phyloP scores from a whole-genome alignment of 2,113 vertebrate species.

The Tympanuchus pallidicinctus region DNA sequence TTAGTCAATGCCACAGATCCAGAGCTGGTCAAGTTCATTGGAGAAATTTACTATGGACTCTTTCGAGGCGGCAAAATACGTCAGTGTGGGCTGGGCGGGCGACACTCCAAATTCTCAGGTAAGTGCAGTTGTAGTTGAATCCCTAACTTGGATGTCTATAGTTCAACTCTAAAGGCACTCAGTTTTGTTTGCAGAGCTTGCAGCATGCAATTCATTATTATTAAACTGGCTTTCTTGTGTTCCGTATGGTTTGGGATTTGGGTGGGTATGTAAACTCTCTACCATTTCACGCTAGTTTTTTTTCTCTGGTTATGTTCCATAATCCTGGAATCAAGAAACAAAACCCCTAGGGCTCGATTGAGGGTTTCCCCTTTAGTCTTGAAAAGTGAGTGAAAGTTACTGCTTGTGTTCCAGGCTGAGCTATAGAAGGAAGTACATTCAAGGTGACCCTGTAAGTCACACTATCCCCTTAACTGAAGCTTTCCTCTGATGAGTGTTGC shows the following conservation, averaged over 20 bases:
- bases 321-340: neutral
- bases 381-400: neutral
- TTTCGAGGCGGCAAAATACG: slow-evolving; percentile 91
- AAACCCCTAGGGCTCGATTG: neutral
- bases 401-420: neutral
- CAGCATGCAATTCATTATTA: neutral
- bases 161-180: neutral
- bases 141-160: neutral
- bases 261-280: neutral
- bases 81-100: slow-evolving; percentile 89
- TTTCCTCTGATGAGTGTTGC: neutral
- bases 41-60: slow-evolving; percentile 92
- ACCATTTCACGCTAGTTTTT: neutral
- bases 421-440: neutral
- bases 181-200: neutral
- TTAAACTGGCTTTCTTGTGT: neutral
- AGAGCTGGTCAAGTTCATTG: slow-evolving; percentile 91
- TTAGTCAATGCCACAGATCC: slow-evolving; percentile 92
- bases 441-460: neutral
- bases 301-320: neutral
- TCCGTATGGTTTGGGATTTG: neutral
- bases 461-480: neutral
- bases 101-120: slow-evolving; percentile 90
- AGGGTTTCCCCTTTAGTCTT: neutral
- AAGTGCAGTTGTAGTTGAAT: slow-evolving; percentile 72